phyloP scores from a whole-genome alignment of 2,113 vertebrate species.

The Anguilla japonica region DNA sequence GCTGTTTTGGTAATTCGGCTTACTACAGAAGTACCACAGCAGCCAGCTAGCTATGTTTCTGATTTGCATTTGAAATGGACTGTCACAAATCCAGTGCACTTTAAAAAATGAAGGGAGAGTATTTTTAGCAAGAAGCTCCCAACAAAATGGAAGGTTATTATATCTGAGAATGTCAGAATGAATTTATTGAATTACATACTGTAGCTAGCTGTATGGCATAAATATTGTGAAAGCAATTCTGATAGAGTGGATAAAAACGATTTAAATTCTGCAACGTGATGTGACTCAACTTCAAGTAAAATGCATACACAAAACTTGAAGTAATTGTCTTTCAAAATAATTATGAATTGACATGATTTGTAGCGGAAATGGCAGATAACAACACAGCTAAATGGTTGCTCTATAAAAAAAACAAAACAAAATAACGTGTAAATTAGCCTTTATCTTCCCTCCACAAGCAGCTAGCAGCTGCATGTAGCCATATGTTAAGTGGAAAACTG shows the following conservation, averaged over 20 bases:
- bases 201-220: not conserved
- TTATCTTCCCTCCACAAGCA: not conserved
- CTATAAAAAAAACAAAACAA: not conserved
- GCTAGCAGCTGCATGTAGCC: not conserved
- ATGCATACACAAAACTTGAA: not conserved
- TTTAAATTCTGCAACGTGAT: not conserved
- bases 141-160: constrained; percentile 1
- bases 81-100: not conserved
- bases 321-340: not conserved
- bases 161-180: not conserved
- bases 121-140: not conserved
- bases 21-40: not conserved
- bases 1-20: not conserved
- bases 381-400: not conserved
- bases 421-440: not conserved
- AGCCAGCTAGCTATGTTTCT: not conserved
- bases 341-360: not conserved
- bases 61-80: not conserved
- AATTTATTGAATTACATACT: not conserved
- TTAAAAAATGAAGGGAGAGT: not conserved
- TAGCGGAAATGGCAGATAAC: not conserved
- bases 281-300: not conserved
- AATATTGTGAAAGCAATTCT: not conserved
- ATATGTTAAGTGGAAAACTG: not conserved
- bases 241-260: not conserved